Evolutionary conservation across 2,888 invertebrate species (phyloP).

Genomic region (Taphrorychus bicolor): DNA sequence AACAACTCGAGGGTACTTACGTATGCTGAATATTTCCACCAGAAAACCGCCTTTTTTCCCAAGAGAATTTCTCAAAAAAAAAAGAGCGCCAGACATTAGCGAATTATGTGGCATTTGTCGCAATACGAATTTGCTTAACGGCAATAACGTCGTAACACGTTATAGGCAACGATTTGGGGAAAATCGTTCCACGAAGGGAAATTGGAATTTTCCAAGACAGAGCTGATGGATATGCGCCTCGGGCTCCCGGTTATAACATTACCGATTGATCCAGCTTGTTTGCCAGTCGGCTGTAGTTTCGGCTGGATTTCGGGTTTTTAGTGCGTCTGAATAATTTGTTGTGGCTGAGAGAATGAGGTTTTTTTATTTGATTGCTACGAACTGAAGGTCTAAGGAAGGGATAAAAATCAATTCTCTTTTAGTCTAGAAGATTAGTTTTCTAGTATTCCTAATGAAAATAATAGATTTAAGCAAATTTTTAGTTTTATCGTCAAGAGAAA

Average conservation of each 20-base stretch:
- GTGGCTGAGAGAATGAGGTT: background rate
- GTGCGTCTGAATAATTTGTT: background rate
- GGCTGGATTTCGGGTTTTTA: constrained; percentile 2
- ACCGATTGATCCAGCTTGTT: constrained; percentile 26
- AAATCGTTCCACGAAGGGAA: constrained; percentile 34
- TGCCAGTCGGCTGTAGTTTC: constrained; percentile 13
- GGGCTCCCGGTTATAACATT: constrained; percentile 28
- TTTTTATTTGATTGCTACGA: background rate
- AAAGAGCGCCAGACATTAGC: constrained; percentile 6
- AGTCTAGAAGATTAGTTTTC: too few species aligned
- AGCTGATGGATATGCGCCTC: constrained; percentile 31
- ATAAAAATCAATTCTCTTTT: too few species aligned
- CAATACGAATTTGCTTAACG: constrained; percentile 5
- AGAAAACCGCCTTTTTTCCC: too few species aligned
- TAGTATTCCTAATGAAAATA: too few species aligned
- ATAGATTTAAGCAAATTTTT: too few species aligned
- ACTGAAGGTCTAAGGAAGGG: too few species aligned
- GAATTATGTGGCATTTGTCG: constrained; percentile 8
- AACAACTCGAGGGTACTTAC: too few species aligned
- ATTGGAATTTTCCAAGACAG: constrained; percentile 35
- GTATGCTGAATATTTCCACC: too few species aligned
- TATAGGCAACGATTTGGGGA: constrained; percentile 26
- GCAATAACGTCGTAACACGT: constrained; percentile 24
- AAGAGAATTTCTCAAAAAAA: background rate
- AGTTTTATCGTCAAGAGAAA: too few species aligned